A percentile compares a stretch with the other conserved stretches of the same genome.
These are phyloP conservation scores for Channa maculata DNA, from an alignment of 2,113 vertebrate species.

Conservation along the genomic window DNA sequence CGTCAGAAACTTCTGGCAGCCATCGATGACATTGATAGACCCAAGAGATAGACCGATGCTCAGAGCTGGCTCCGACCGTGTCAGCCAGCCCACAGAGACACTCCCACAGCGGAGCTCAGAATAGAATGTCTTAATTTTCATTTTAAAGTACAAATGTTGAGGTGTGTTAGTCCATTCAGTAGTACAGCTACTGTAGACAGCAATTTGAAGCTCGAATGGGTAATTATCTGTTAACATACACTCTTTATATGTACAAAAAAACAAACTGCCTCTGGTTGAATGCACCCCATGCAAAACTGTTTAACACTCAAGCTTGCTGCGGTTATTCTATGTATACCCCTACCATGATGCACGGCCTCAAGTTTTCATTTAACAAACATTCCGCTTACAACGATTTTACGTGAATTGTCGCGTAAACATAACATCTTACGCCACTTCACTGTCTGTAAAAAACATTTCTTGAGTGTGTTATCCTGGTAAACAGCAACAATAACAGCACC, in stretches of 20 bases:
- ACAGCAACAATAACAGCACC: not conserved
- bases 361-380: conserved; percentile 8
- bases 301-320: conserved; percentile 36
- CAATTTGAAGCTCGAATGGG: not conserved
- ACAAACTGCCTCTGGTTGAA: conserved; percentile 9
- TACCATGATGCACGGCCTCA: conserved; percentile 4
- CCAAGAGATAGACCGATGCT: conserved; percentile 90
- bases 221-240: not conserved
- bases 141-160: not conserved
- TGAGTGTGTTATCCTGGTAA: not conserved
- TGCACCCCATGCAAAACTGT: not conserved
- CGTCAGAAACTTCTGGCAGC: conserved; percentile 95
- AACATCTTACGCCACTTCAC: not conserved
- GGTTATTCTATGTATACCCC: not conserved
- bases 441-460: not conserved
- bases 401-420: not conserved
- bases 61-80: not conserved
- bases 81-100: conserved; percentile 36
- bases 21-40: conserved; percentile 96
- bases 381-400: conserved; percentile 19
- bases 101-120: conserved; percentile 27
- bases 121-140: conserved; percentile 47
- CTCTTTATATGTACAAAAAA: conserved; percentile 3
- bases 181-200: not conserved
- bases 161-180: conserved; percentile 3